Evolutionary conservation across 2,797 vertebrate species (phyloP), one percentile per base, ranked within the genome.

Genomic region (Pygocentrus nattereri): DNA sequence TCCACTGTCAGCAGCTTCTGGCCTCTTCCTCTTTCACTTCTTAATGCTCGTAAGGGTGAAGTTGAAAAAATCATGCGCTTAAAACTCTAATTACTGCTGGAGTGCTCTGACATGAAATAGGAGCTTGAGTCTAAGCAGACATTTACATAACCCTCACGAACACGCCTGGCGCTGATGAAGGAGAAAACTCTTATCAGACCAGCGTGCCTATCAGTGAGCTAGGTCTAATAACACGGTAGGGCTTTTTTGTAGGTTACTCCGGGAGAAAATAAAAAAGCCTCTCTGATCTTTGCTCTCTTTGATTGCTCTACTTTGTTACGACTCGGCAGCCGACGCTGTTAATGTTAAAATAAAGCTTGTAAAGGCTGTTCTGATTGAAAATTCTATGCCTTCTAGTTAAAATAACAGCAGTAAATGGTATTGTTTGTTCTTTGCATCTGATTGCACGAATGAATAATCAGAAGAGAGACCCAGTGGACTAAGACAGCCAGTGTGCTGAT

Each of bases 1-100:
- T 49, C 30, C 38, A 4, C 54, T 65, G 73, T 83, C 80, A 85
- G 79, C 80, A 83, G 65, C 74, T 82, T 83, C 65, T 16, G 15
- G 50, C 65, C 75, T 75, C 73, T 74, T 76, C 65, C 77, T 72
- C 16, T 65, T 78, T 76, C 74, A 54, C 74, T 64, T 30, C 71
- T 61, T 56, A 58, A 76, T 79, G 62, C 61, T 30, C 25, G 27
- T 30, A 19, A 54, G 38, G 27, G 27, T 76, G 47, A 70, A 69
- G 76, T 47, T 54, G n/a, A 68, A 25, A 80, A 21, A 52, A 23
- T 31, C 44, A 79, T 74, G 30, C 11, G 34, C 71, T 25, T 70
- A 30, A 75, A 78, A 65, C 64, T 27, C 34, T 54, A 76, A 71
- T 79, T 79, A 44, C 50, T 27, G 67, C 58, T 38, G 34, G 21